phyloP scores from a whole-genome alignment of 2,888 invertebrate genomes.

The Bibio marci region DNA sequence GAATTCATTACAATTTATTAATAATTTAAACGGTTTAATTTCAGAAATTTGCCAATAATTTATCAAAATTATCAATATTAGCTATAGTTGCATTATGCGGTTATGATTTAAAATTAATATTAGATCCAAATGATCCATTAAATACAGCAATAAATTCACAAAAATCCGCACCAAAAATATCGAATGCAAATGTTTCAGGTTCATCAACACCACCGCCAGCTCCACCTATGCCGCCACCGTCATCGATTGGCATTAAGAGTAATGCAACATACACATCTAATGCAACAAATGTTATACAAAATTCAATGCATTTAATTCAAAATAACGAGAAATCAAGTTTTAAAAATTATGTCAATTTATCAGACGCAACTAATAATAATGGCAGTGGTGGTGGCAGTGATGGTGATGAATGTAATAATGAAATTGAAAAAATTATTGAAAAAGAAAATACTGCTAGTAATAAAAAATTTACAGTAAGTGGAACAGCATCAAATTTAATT shows the following conservation, averaged over 20 bases:
- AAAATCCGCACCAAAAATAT: too few relatives aligned
- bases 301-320: constrained; percentile 21
- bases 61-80: constrained; percentile 71
- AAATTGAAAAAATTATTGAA: constrained; percentile 10
- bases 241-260: constrained; percentile 7
- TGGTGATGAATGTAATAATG: constrained; percentile 4
- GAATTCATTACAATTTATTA: not conserved
- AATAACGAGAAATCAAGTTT: constrained; percentile 14
- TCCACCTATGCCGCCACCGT: constrained; percentile 13
- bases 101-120: constrained; percentile 31
- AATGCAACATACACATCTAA: constrained; percentile 25
- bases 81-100: constrained; percentile 73
- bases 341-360: not conserved
- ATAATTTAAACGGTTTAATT: not conserved
- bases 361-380: not conserved
- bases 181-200: constrained; percentile 6
- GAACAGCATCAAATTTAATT: constrained; percentile 35
- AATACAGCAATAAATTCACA: constrained; percentile 10
- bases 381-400: not conserved
- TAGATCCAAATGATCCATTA: constrained; percentile 10
- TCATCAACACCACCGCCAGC: constrained; percentile 12
- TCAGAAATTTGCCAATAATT: constrained; percentile 80
- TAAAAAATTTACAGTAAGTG: constrained; percentile 8
- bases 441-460: constrained; percentile 14
- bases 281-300: constrained; percentile 27